Evolutionary conservation across 2,113 vertebrate genomes (phyloP).

Genomic region (Arizona elegans): DNA sequence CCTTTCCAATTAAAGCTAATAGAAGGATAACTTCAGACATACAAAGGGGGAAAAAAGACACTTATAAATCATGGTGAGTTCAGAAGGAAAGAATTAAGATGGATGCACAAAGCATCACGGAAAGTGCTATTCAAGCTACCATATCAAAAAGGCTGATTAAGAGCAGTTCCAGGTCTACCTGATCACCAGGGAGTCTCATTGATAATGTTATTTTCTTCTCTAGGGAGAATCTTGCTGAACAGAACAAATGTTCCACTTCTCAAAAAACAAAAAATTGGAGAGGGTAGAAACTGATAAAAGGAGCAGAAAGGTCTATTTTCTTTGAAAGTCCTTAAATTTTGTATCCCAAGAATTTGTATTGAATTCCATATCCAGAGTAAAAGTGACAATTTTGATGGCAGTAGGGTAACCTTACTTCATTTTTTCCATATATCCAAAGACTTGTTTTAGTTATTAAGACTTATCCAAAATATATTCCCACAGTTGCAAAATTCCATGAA

Average conservation of each 20-base stretch:
- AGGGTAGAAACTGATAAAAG: neutral
- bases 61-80: constrained; percentile 77
- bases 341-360: constrained; percentile 64
- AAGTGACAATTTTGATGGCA: constrained; percentile 51
- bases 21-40: constrained; percentile 78
- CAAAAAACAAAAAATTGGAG: constrained; percentile 65
- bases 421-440: constrained; percentile 34
- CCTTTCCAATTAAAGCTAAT: constrained; percentile 83
- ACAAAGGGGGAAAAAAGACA: constrained; percentile 77
- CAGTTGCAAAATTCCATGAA: neutral
- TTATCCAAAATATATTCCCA: neutral
- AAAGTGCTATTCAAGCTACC: constrained; percentile 79
- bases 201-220: constrained; percentile 79
- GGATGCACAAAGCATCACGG: constrained; percentile 77
- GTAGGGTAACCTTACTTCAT: constrained; percentile 31
- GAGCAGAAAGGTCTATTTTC: constrained; percentile 66
- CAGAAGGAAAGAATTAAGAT: constrained; percentile 79
- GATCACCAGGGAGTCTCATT: constrained; percentile 81
- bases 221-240: constrained; percentile 74
- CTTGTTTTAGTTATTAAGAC: constrained; percentile 19
- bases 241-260: constrained; percentile 77
- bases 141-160: constrained; percentile 80
- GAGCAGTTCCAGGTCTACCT: constrained; percentile 74
- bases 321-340: constrained; percentile 61
- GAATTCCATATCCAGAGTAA: constrained; percentile 53